These are phyloP conservation scores for Sebastes hopkinsi DNA, from an alignment of 2,797 vertebrate species.

Conservation along the genomic window DNA sequence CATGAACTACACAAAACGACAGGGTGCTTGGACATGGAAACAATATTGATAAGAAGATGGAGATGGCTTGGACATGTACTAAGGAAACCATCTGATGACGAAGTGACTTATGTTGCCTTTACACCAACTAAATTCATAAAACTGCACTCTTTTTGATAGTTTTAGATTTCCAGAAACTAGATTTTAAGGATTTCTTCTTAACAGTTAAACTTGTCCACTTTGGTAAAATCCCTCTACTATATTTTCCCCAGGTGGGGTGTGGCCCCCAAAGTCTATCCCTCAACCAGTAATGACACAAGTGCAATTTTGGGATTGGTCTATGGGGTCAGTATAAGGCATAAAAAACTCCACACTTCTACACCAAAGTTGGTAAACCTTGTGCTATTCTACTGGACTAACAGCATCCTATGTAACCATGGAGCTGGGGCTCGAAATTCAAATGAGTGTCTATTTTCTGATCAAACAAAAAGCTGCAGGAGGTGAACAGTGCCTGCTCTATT, in stretches of 20 bases:
- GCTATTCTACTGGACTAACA: not conserved
- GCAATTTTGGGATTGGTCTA: not conserved
- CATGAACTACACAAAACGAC: too few species aligned
- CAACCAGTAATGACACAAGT: not conserved
- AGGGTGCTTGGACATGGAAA: too few species aligned
- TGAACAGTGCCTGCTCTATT: not conserved
- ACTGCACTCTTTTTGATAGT: not conserved
- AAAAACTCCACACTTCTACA: not conserved
- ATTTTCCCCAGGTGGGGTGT: not conserved
- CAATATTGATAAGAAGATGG: too few species aligned
- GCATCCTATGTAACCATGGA: conserved; percentile 42
- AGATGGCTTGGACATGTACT: too few species aligned
- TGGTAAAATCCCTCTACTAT: too few species aligned
- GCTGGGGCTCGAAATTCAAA: conserved; percentile 62
- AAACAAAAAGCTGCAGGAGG: conserved; percentile 44
- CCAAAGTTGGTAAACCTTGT: not conserved
- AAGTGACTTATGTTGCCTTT: not conserved
- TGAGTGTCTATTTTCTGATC: conserved; percentile 51
- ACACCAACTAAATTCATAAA: not conserved
- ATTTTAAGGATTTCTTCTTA: not conserved
- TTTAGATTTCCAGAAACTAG: not conserved
- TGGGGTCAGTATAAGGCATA: not conserved
- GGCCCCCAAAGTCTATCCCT: too few species aligned
- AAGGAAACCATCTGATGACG: too few species aligned
- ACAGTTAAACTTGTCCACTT: not conserved